A percentile compares a stretch with the other conserved stretches of the same genome.
These are phyloP conservation scores for Carettochelys insculpta DNA, from an alignment of 2,113 vertebrate species.

Conservation along the genomic window DNA sequence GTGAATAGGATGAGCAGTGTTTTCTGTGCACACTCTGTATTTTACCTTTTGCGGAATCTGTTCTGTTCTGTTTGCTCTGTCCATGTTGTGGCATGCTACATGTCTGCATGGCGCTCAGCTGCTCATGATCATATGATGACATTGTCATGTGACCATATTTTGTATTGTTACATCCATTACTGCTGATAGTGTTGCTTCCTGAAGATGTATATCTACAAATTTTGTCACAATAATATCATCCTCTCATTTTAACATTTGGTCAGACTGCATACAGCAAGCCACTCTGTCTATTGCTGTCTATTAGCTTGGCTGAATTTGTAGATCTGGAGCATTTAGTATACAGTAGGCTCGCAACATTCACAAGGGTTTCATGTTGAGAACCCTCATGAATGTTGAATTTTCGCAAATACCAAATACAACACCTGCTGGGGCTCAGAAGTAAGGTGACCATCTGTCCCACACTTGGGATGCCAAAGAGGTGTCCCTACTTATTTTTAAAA, in stretches of 20 bases:
- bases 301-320: not conserved
- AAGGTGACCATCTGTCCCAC: no score
- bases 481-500: no score
- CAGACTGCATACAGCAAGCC: not conserved
- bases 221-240: not conserved
- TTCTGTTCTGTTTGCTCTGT: not conserved
- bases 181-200: not conserved
- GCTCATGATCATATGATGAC: not conserved
- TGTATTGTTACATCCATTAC: not conserved
- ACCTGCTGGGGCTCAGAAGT: no score
- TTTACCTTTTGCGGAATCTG: not conserved
- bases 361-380: no score
- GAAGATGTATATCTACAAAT: not conserved
- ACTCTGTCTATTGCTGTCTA: not conserved
- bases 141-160: not conserved
- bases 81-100: not conserved
- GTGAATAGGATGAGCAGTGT: not conserved
- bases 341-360: no score
- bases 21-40: not conserved
- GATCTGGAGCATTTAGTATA: not conserved
- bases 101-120: not conserved
- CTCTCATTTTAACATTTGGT: not conserved
- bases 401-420: no score
- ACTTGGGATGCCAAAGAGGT: no score
- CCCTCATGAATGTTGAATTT: no score